Conservation (phyloP, 2,888 invertebrate species). For the Osedax fenrisi region DNA sequence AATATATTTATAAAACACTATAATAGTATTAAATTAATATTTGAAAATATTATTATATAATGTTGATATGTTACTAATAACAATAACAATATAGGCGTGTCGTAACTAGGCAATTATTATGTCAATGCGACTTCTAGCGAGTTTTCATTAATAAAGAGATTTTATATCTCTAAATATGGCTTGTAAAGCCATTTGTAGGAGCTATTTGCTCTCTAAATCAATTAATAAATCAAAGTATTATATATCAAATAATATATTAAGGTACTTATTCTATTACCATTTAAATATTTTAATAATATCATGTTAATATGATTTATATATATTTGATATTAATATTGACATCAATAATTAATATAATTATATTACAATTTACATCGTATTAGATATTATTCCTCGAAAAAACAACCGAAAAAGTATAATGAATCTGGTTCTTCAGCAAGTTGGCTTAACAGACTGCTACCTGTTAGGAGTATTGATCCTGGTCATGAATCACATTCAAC, state of each 20-base stretch:
- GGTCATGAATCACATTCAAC: conserved; percentile 91
- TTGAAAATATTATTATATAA: no score
- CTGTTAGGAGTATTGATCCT: conserved; percentile 67
- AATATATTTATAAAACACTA: no score
- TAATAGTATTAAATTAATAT: no score
- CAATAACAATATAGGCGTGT: neutral
- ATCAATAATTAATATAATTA: no score
- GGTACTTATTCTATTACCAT: neutral
- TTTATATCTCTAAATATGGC: neutral
- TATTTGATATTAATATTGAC: no score
- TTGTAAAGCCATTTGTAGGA: neutral
- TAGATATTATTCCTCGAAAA: no score
- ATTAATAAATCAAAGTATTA: neutral
- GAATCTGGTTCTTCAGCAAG: no score
- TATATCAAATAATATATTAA: neutral
- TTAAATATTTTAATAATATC: neutral
- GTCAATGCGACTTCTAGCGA: neutral
- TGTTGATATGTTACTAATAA: neutral
- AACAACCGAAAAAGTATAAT: no score
- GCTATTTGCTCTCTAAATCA: neutral
- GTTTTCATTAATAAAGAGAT: neutral
- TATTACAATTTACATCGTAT: no score
- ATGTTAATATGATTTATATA: no score
- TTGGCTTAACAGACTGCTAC: conserved; percentile 6
- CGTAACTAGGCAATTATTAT: neutral